These are phyloP conservation scores for Prolemur simus DNA, from an alignment of 2,113 vertebrate species.

Conservation along the genomic window DNA sequence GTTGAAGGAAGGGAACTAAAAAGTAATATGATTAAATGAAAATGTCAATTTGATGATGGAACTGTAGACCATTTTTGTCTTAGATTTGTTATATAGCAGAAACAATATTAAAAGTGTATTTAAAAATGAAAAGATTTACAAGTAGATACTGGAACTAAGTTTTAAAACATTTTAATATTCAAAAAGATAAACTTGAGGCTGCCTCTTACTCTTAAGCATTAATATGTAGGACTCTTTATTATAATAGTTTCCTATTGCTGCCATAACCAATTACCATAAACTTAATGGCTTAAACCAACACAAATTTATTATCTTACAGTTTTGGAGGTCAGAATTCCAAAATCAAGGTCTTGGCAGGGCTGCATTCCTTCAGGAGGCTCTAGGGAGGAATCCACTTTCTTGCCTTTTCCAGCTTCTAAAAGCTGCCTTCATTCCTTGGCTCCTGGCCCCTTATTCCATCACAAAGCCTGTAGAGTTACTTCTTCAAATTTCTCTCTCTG, in stretches of 20 bases:
- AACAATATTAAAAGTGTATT: conserved; percentile 4
- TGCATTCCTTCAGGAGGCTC: not conserved
- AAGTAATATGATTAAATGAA: not conserved
- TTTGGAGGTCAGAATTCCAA: not conserved
- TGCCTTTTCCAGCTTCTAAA: not conserved
- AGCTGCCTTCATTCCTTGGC: not conserved
- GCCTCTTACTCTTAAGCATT: not conserved
- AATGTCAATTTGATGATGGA: not conserved
- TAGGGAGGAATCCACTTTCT: not conserved
- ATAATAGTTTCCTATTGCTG: conserved; percentile 4
- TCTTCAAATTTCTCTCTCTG: not conserved
- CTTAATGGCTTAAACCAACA: not conserved
- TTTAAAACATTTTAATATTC: conserved; percentile 24
- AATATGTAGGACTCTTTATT: not conserved
- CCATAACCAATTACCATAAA: not conserved
- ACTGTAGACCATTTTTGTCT: not conserved
- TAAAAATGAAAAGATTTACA: not conserved
- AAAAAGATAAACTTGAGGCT: not conserved
- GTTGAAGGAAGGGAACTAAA: not conserved
- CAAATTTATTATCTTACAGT: not conserved
- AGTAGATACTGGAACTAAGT: not conserved
- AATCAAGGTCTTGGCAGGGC: not conserved
- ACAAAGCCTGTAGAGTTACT: not conserved
- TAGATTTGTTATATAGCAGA: conserved; percentile 23
- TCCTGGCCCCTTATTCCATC: not conserved